Evolutionary conservation across 2,797 vertebrate species (phyloP).

Genomic region (Lacerta agilis): DNA sequence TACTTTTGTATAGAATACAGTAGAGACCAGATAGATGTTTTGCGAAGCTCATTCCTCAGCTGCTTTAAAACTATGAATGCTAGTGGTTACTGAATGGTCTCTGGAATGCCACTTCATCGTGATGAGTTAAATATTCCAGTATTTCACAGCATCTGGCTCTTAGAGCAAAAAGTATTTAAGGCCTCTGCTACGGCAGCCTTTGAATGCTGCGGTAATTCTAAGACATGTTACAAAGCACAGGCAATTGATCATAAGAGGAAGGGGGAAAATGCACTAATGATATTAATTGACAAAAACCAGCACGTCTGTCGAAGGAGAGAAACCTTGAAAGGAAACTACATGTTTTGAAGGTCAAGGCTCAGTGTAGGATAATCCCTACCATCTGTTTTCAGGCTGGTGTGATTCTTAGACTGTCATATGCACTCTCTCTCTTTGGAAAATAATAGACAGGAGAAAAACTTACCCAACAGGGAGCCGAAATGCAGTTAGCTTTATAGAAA

Average conservation of each 20-base stretch:
- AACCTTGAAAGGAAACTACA: conserved; percentile 77
- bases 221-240: conserved; percentile 52
- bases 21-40: neutral
- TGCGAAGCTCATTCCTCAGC: conserved; percentile 31
- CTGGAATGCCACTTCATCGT: conserved; percentile 1
- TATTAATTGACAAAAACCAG: conserved; percentile 81
- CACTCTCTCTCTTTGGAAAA: conserved; percentile 75
- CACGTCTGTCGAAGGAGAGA: conserved; percentile 76
- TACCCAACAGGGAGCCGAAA: conserved; percentile 77
- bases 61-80: conserved; percentile 54
- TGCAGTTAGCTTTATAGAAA: conserved; percentile 77
- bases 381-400: conserved; percentile 80
- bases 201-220: conserved; percentile 43
- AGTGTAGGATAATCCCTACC: conserved; percentile 82
- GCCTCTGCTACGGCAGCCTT: conserved; percentile 37
- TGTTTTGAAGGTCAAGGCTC: conserved; percentile 81
- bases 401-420: conserved; percentile 77
- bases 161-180: neutral
- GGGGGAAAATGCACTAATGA: conserved; percentile 68
- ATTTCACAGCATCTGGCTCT: conserved; percentile 11
- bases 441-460: conserved; percentile 77
- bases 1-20: neutral
- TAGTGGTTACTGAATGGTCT: conserved; percentile 32
- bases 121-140: conserved; percentile 25
- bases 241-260: conserved; percentile 68